Evolutionary conservation across 2,888 invertebrate species (phyloP), one percentile per base, ranked within the genome.

Genomic region (Eueremaeus valkanovi): DNA sequence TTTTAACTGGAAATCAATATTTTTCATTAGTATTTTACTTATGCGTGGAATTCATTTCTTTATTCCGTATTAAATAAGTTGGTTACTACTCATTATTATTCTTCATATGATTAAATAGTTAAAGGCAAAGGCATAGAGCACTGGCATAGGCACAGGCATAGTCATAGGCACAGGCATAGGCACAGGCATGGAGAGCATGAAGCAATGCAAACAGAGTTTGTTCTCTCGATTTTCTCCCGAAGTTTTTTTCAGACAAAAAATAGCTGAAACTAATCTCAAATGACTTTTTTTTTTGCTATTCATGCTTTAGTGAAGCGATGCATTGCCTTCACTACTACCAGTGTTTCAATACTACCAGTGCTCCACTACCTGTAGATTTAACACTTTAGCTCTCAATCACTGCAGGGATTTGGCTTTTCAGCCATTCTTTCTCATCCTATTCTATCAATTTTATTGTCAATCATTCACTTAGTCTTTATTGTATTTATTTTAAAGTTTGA

Each of bases 321-420:
- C 31, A 58, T 58, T 58, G 27, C 29, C 58, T 21, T 55, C 55
- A 21, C 21, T 55, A 58, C 24, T 29, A 29, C 29, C 31, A 58
- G 33, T 33, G 63, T 31, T 66, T n/a, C n/a, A n/a, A n/a, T 61
- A 18, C 70, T 24, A 24, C 29, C 58, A 58, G 31, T 58, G 58
- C 58, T 29, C n/a, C 36, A 66, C 66, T 66, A 66, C 66, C 66
- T 66, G 66, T 66, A 66, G 66, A 66, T 66, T 36, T 66, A 66
- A 66, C 66, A 66, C 66, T 66, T 58, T 58, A 58, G 24, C 58
- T 6, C 58, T 66, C 66, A 36, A 66, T 66, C 66, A 66, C 66
- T 33, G 40, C 21, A 40, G 36, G 36, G 40, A 66, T 66, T 66
- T 66, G 40, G 66, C 40, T 66, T 36, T 58, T 36, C 8, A 66